Evolutionary conservation across 1,140 invertebrate genomes (phyloP).

Genomic region (Tetranychus cinnabarinus): DNA sequence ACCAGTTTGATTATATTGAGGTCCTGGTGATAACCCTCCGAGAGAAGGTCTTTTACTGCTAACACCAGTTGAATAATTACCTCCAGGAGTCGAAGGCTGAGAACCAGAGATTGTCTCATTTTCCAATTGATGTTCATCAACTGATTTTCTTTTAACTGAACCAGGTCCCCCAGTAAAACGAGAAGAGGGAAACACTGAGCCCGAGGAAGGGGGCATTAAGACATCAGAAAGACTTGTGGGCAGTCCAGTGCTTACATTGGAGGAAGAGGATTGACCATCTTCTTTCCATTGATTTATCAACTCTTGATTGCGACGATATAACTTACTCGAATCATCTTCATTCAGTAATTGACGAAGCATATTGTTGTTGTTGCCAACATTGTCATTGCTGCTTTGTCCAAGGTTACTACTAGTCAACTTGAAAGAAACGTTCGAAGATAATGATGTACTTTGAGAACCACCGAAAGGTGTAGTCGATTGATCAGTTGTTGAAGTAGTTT

Average conservation of each 20-base stretch:
- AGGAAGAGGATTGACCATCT: background rate
- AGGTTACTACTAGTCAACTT: background rate
- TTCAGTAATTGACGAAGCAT: constrained; percentile 9
- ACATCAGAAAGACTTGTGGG: constrained; percentile 1
- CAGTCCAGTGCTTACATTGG: background rate
- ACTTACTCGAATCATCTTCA: constrained; percentile 5
- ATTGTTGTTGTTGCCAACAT: constrained; percentile 2
- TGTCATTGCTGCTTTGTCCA: background rate
- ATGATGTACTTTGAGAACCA: background rate
- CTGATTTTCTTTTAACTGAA: background rate
- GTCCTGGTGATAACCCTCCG: background rate
- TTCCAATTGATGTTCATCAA: background rate
- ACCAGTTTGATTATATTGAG: background rate
- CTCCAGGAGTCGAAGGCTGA: background rate
- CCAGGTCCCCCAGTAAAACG: background rate
- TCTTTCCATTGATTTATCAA: background rate
- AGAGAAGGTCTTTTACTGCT: background rate
- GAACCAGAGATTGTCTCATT: background rate
- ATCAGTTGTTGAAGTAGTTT: background rate
- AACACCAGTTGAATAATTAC: background rate
- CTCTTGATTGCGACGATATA: background rate
- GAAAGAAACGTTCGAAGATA: background rate
- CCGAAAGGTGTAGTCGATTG: background rate
- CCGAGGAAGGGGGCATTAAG: background rate
- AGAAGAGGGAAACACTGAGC: background rate